phyloP scores from a whole-genome alignment of 2,113 vertebrate species.

The Pituophis catenifer region DNA sequence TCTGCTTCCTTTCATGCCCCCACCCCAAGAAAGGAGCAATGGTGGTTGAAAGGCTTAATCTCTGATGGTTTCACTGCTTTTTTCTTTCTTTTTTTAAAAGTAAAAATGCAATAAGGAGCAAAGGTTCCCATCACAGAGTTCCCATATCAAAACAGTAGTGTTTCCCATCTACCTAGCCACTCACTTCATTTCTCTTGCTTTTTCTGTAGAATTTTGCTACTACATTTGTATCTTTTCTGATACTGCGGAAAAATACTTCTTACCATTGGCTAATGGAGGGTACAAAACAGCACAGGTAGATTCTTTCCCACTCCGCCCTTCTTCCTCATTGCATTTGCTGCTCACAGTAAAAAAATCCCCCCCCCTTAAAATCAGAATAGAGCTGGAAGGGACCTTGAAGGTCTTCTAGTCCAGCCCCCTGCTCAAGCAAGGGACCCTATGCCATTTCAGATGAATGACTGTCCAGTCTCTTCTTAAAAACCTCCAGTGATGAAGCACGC shows the following conservation, averaged over 20 bases:
- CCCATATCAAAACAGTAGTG: background rate
- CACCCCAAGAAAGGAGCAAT: background rate
- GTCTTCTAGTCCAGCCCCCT: too few relatives aligned
- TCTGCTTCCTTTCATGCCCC: background rate
- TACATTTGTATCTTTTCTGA: background rate
- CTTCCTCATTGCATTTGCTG: background rate
- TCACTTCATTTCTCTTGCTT: background rate
- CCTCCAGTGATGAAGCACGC: too few relatives aligned
- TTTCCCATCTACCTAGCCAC: background rate
- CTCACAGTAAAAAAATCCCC: background rate
- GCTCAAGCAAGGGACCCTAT: too few relatives aligned
- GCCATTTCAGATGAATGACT: too few relatives aligned
- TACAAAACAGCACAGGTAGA: background rate
- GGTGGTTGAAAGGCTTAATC: background rate
- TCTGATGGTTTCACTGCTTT: background rate
- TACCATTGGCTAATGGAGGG: background rate
- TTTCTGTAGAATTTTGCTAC: background rate
- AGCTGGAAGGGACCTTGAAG: too few relatives aligned
- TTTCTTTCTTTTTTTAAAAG: background rate
- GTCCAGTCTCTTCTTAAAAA: too few relatives aligned
- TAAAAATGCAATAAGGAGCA: background rate
- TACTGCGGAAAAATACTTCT: background rate
- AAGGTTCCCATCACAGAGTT: background rate
- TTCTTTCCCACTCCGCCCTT: background rate
- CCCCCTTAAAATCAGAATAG: too few relatives aligned